Conservation (phyloP, 1,140 invertebrate species). For the Drosophila repleta region DNA sequence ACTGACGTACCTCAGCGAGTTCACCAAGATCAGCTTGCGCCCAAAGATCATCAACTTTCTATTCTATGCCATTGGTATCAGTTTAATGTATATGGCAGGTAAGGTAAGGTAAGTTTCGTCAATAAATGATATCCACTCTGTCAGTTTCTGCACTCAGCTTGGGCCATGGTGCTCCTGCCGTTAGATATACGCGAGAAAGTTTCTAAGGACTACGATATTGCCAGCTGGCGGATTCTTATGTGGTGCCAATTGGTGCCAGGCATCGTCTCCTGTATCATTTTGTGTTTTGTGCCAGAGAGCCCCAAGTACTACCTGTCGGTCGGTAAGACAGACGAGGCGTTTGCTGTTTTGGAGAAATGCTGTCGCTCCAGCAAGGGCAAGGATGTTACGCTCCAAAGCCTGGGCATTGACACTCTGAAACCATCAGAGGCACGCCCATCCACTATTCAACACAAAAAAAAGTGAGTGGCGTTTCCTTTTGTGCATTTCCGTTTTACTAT, state of each 20-base stretch:
- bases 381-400: slow-evolving; percentile 21
- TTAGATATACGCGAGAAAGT: background rate
- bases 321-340: slow-evolving; percentile 14
- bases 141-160: background rate
- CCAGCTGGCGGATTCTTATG: slow-evolving; percentile 38
- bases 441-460: background rate
- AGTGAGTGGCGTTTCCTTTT: slow-evolving; percentile 1
- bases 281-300: slow-evolving; percentile 40
- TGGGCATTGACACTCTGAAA: slow-evolving; percentile 34
- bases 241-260: slow-evolving; percentile 32
- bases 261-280: slow-evolving; percentile 1
- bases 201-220: background rate
- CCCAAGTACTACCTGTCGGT: slow-evolving; percentile 57
- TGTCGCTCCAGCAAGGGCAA: slow-evolving; percentile 57
- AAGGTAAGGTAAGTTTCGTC: slow-evolving; percentile 3
- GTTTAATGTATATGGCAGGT: slow-evolving; percentile 51
- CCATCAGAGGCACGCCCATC: background rate
- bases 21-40: slow-evolving; percentile 41
- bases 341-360: slow-evolving; percentile 28
- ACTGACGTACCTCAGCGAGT: slow-evolving; percentile 53
- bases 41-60: slow-evolving; percentile 32
- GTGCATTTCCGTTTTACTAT: background rate
- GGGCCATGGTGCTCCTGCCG: slow-evolving; percentile 18
- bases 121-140: background rate
- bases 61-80: slow-evolving; percentile 34